These are phyloP conservation scores for Actinernus sp. DNA, from an alignment of 92 coral and sea anemone genomes.

Conservation along the genomic window DNA sequence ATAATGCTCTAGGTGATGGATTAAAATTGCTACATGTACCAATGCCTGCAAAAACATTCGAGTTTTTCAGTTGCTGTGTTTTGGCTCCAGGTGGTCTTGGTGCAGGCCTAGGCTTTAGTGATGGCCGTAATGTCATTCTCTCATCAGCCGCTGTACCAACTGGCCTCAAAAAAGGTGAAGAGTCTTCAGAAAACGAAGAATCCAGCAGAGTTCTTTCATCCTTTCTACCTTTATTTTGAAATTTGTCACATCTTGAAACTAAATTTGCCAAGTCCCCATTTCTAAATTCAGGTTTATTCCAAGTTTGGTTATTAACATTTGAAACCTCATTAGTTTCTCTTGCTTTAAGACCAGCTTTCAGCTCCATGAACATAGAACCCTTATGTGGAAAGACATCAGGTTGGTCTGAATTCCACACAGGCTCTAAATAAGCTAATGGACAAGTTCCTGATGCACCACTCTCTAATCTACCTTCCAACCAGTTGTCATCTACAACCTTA, in stretches of 20 bases:
- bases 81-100: constrained; percentile 35
- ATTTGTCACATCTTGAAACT: not conserved
- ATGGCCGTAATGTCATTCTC: constrained; percentile 10
- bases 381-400: not conserved
- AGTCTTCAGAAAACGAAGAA: constrained; percentile 65
- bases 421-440: constrained; percentile 91
- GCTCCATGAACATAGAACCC: not conserved
- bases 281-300: not conserved
- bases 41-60: constrained; percentile 1
- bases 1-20: not conserved
- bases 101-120: constrained; percentile 44
- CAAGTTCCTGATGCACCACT: constrained; percentile 79
- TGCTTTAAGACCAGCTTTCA: constrained; percentile 11
- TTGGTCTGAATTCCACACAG: constrained; percentile 5
- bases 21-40: not conserved
- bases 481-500: constrained; percentile 81
- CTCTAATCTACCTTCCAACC: constrained; percentile 78
- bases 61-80: not conserved
- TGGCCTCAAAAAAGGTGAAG: constrained; percentile 24
- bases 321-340: constrained; percentile 3
- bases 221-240: not conserved
- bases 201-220: constrained; percentile 23
- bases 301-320: too few species aligned
- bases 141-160: not conserved
- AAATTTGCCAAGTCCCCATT: too few species aligned